These are phyloP conservation scores for Luperina testacea DNA, from an alignment of 2,888 invertebrate species.

Conservation along the genomic window DNA sequence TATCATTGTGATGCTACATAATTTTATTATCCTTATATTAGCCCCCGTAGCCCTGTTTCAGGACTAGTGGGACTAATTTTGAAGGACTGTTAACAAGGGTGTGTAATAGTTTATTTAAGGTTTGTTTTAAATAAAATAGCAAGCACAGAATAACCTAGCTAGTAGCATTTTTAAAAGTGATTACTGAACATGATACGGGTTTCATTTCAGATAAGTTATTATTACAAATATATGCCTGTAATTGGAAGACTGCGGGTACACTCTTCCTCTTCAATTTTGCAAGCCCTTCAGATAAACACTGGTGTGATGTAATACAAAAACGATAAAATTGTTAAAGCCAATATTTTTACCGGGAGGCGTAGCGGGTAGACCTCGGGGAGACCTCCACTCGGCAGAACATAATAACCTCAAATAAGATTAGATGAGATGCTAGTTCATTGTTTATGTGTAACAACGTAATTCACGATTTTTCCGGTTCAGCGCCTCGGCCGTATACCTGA, in stretches of 20 bases:
- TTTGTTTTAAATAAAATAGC: conserved; percentile 18
- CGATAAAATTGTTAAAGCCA: conserved; percentile 48
- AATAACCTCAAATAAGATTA: conserved; percentile 57
- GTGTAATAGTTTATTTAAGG: conserved; percentile 33
- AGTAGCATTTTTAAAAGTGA: neutral
- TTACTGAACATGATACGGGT: neutral
- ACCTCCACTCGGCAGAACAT: conserved; percentile 46
- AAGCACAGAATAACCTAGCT: neutral
- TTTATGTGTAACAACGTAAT: conserved; percentile 57
- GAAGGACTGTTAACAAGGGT: conserved; percentile 21
- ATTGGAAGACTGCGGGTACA: conserved; percentile 5
- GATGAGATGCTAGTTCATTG: conserved; percentile 59
- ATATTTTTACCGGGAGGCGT: conserved; percentile 50
- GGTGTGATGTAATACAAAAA: conserved; percentile 36
- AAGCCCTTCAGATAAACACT: conserved; percentile 29
- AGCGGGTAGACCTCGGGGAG: conserved; percentile 42
- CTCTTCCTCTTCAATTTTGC: conserved; percentile 28
- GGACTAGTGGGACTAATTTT: conserved; percentile 31
- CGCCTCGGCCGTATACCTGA: conserved; percentile 37
- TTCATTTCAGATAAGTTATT: neutral
- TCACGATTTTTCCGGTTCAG: conserved; percentile 52
- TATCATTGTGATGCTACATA: conserved; percentile 32
- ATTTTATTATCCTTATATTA: conserved; percentile 34
- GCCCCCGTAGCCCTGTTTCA: conserved; percentile 24
- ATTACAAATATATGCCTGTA: neutral